Conservation (phyloP, 2,797 vertebrate genomes). For the Stomatorhinus walkeri region DNA sequence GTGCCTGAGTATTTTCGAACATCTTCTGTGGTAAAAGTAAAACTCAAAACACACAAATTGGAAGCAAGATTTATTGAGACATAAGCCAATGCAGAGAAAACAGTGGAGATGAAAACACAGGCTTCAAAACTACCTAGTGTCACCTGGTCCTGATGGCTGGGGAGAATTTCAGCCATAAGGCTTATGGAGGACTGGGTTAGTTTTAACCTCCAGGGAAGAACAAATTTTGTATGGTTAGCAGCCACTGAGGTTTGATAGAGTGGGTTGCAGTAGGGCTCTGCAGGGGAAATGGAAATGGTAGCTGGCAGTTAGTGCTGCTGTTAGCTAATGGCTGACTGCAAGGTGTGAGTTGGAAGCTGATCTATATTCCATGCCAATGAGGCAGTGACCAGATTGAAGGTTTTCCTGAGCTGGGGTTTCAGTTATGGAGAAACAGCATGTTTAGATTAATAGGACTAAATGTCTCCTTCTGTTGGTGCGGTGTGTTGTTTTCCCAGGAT, state of each 20-base stretch:
- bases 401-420: neutral
- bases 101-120: neutral
- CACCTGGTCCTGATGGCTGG: neutral
- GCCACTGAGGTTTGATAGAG: neutral
- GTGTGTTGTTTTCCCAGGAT: neutral
- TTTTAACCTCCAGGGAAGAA: neutral
- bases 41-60: neutral
- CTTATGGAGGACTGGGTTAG: neutral
- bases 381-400: neutral
- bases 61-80: neutral
- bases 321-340: neutral
- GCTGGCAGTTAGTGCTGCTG: neutral
- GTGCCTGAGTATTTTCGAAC: neutral
- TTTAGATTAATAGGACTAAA: neutral
- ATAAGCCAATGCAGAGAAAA: neutral
- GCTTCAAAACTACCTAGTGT: neutral
- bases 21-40: neutral
- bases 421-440: neutral
- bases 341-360: neutral
- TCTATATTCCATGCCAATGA: neutral
- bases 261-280: neutral
- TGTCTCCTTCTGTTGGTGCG: neutral
- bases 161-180: neutral
- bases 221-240: neutral
- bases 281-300: neutral